Base-by-base conservation (phyloP, 2,888 invertebrate species). In the Hydroisotoma schaefferi region DNA sequence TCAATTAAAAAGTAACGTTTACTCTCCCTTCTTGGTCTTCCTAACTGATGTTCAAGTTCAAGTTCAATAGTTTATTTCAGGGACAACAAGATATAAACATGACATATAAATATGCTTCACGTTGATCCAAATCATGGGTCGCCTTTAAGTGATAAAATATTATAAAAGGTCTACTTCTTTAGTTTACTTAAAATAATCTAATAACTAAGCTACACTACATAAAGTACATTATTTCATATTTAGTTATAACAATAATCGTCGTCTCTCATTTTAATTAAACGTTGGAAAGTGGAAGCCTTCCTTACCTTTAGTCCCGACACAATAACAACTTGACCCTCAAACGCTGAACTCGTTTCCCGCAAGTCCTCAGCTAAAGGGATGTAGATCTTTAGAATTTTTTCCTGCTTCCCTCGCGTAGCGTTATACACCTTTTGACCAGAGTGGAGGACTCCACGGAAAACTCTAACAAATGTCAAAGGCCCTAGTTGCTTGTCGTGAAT, bases 311-410 rank as follows among this genome's bases (percentile, higher is more conserved):
- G 80, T 5, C 94, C 91, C 55, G 90, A 83, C 56, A 93, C 84
- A 22, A 94, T 93, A 1, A 87, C 93, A 69, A 99, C 94, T 78
- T 92, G 91, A 3, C 98, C 98, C 10, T 81, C 79, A 0, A 78
- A 76, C 0, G 88, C 81, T 2, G 77, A 76, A 8, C 80, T 78
- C 15, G 90, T 84, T 70, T 90, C 90, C 70, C 85, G 80, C 75
- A 88, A 90, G 71, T 97, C 93, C 78, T 99, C 93, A 0, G 97
- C 97, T 74, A 89, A 83, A 0, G 95, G 90, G 58, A 83, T 77
- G 73, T 85, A 83, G 3, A 90, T 73, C 71, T 81, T 80, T 8
- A 78, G 78, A n/a, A 81, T 76, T 76, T 85, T 85, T 76, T 94
- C 93, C 57, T 76, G 79, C 63, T 76, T 78, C 23, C 84, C 81